Percentiles rank a stretch among this genome's conserved stretches.
Evolutionary conservation across 2,888 invertebrate genomes (phyloP).

Genomic region (Loripinus fragilis): DNA sequence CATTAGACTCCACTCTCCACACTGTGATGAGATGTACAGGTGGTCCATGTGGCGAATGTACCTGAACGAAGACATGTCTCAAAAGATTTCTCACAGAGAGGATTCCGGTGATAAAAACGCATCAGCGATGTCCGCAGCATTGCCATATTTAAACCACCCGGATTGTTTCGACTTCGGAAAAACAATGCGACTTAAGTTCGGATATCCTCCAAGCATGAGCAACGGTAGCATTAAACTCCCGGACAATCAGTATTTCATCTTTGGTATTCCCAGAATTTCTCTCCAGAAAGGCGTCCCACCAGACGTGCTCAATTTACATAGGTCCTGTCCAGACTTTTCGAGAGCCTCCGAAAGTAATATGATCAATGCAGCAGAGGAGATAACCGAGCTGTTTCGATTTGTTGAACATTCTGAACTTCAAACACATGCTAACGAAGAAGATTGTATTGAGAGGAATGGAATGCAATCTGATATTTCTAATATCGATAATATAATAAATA

Average conservation of each 20-base stretch:
- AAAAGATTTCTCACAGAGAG: slow-evolving; percentile 23
- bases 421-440: background rate
- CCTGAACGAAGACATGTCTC: slow-evolving; percentile 45
- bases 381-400: slow-evolving; percentile 46
- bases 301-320: slow-evolving; percentile 29
- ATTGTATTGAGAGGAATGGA: background rate
- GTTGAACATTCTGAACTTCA: slow-evolving; percentile 14
- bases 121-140: slow-evolving; percentile 26
- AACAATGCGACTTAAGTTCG: slow-evolving; percentile 31
- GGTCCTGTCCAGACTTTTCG: slow-evolving; percentile 22
- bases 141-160: slow-evolving; percentile 39
- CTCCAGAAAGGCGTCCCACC: slow-evolving; percentile 28
- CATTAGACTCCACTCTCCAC: slow-evolving; percentile 23
- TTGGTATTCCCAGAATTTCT: slow-evolving; percentile 45
- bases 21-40: slow-evolving; percentile 47
- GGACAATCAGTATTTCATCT: slow-evolving; percentile 47
- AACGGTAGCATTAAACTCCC: slow-evolving; percentile 17
- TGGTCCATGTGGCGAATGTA: slow-evolving; percentile 60
- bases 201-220: background rate
- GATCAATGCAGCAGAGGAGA: slow-evolving; percentile 19
- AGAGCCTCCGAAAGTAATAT: background rate
- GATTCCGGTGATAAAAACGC: background rate
- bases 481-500: background rate
- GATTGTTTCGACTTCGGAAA: slow-evolving; percentile 37
- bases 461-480: background rate